These are phyloP conservation scores for Buphagus erythrorhynchus DNA, from an alignment of 2,797 vertebrate genomes.

Conservation along the genomic window DNA sequence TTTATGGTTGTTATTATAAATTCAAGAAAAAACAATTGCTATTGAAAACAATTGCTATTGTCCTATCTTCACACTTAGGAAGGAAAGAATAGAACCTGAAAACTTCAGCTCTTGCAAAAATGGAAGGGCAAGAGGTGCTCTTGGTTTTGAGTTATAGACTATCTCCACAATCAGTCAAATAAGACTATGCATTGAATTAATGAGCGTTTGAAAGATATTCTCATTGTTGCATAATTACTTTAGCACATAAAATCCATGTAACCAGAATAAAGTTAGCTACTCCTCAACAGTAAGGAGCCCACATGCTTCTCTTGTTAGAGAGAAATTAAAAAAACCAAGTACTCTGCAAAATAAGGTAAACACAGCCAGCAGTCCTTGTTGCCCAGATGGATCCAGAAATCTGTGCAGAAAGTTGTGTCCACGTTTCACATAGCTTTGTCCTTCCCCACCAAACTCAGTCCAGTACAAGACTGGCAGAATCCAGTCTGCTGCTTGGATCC, in stretches of 20 bases:
- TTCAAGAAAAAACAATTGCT: neutral
- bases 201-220: neutral
- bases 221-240: neutral
- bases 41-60: neutral
- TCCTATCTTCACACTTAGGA: neutral
- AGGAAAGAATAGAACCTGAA: neutral
- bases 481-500: neutral
- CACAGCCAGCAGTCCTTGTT: neutral
- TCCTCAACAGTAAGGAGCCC: fast-evolving
- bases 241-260: neutral
- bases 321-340: neutral
- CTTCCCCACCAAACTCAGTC: neutral
- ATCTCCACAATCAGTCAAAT: neutral
- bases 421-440: neutral
- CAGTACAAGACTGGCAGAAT: neutral
- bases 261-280: neutral
- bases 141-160: neutral
- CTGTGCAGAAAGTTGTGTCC: neutral
- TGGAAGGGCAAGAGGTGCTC: neutral
- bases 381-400: neutral
- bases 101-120: neutral
- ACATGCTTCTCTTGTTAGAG: neutral
- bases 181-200: neutral
- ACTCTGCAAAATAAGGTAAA: neutral
- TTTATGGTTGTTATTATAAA: neutral